Conservation (phyloP, 2,797 vertebrate genomes). For the Pseudotriccus pelzelni region DNA sequence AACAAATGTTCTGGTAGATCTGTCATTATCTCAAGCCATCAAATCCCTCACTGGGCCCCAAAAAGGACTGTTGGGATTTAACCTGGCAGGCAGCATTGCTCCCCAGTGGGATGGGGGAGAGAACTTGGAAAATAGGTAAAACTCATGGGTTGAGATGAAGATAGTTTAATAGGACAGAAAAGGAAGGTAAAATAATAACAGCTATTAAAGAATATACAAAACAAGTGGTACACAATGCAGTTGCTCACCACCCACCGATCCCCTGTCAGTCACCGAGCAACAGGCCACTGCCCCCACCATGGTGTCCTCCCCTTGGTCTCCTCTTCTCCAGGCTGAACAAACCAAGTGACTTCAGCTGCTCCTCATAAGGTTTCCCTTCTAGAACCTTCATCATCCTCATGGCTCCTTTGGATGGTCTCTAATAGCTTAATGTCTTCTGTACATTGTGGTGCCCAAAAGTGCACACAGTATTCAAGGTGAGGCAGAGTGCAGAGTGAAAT, state of each 20-base stretch:
- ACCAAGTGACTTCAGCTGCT: neutral
- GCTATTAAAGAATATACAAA: neutral
- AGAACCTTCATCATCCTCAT: neutral
- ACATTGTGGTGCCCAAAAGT: neutral
- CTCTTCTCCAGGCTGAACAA: neutral
- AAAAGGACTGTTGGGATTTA: neutral
- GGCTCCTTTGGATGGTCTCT: neutral
- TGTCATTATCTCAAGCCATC: neutral
- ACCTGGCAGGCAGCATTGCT: neutral
- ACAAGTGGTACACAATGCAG: neutral
- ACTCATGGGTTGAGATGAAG: neutral
- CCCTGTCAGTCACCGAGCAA: fast-evolving
- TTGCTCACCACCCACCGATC: neutral
- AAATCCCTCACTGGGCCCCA: neutral
- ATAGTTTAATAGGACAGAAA: neutral
- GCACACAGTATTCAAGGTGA: neutral
- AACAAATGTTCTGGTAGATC: neutral
- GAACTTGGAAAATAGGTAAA: neutral
- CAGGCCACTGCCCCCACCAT: fast-evolving
- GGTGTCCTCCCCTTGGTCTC: neutral
- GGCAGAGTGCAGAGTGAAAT: neutral
- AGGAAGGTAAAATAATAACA: neutral
- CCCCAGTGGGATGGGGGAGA: fast-evolving
- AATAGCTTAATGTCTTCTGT: neutral
- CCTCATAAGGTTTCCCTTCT: neutral